Evolutionary conservation across 2,888 invertebrate genomes (phyloP).

Genomic region (Andrena camellia): DNA sequence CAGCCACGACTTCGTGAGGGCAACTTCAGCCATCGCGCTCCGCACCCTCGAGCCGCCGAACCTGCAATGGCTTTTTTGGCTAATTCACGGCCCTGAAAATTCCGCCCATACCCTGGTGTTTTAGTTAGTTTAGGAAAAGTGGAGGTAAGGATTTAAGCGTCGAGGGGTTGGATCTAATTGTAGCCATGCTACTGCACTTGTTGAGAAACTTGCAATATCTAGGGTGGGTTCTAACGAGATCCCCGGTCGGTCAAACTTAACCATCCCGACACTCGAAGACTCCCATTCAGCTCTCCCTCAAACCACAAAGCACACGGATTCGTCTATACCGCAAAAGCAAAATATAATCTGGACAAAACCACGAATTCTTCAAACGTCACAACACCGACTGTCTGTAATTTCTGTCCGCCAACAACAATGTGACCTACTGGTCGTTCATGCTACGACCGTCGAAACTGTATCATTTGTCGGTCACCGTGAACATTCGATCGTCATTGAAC

Average conservation of each 20-base stretch:
- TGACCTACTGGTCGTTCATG: background rate
- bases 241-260: background rate
- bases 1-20: conserved; percentile 64
- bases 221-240: background rate
- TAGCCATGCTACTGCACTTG: background rate
- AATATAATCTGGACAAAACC: conserved; percentile 15
- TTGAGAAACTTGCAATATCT: no score
- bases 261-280: background rate
- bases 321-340: conserved; percentile 1
- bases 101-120: background rate
- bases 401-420: conserved; percentile 8
- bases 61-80: conserved; percentile 9
- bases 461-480: conserved; percentile 35
- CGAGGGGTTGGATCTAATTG: background rate
- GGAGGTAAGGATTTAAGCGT: background rate
- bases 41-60: conserved; percentile 43
- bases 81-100: background rate
- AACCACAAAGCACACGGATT: conserved; percentile 37
- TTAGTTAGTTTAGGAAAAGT: background rate
- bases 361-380: conserved; percentile 12
- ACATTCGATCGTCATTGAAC: conserved; percentile 5
- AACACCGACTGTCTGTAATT: conserved; percentile 24
- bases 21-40: conserved; percentile 64
- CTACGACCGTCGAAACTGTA: conserved; percentile 10
- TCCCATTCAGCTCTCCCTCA: conserved; percentile 2